phyloP scores from a whole-genome alignment of 2,797 vertebrate genomes.

The Gadopsis bispinosus region DNA sequence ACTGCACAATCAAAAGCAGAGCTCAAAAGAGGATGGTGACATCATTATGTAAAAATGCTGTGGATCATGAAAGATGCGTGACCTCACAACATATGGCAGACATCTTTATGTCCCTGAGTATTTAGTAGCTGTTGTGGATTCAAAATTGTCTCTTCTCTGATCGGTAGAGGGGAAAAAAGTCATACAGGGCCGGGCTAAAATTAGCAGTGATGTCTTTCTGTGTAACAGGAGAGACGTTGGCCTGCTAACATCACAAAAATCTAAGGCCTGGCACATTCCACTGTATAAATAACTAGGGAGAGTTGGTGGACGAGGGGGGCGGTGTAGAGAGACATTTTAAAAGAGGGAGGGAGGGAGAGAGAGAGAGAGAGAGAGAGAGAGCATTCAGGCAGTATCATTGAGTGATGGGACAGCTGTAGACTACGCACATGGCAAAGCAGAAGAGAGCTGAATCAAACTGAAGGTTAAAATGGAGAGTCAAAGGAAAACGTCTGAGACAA shows the following conservation, averaged over 20 bases:
- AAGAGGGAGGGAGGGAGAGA: slow-evolving; percentile 46
- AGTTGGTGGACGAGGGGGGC: slow-evolving; percentile 64
- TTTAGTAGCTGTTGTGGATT: slow-evolving; percentile 35
- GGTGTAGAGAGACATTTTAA: slow-evolving; percentile 58
- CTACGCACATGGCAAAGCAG: slow-evolving; percentile 54
- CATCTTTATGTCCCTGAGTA: slow-evolving; percentile 12
- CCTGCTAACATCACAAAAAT: slow-evolving; percentile 87
- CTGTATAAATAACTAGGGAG: slow-evolving; percentile 85
- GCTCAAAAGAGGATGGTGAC: background rate
- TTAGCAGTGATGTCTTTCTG: slow-evolving; percentile 87
- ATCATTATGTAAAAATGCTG: background rate
- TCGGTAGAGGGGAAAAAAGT: slow-evolving; percentile 54
- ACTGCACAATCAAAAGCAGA: background rate
- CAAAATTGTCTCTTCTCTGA: slow-evolving; percentile 34
- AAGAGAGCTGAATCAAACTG: slow-evolving; percentile 54
- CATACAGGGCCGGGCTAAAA: slow-evolving; percentile 74
- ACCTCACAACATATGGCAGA: slow-evolving; percentile 23
- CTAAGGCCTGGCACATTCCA: slow-evolving; percentile 88
- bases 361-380: slow-evolving; percentile 41
- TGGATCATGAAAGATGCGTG: background rate
- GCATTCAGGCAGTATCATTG: slow-evolving; percentile 62
- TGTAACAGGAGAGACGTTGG: slow-evolving; percentile 84
- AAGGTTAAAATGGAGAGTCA: slow-evolving; percentile 66
- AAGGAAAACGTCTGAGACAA: slow-evolving; percentile 25
- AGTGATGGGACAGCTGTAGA: slow-evolving; percentile 86